Base-by-base conservation (phyloP, 1,140 invertebrate genomes). In the Venustaconcha ellipsiformis region DNA sequence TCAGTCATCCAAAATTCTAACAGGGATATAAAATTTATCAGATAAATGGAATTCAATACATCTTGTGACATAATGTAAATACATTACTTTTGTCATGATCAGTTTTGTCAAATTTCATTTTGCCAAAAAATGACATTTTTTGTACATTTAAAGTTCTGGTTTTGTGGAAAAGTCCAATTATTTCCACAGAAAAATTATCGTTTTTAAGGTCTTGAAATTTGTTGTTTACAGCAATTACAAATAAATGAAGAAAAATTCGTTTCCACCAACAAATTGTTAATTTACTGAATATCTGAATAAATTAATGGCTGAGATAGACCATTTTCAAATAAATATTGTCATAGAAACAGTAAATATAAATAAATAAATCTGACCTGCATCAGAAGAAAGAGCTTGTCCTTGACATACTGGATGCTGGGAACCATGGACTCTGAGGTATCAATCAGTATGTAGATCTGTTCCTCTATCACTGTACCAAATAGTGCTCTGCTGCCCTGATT, bases 381-480 rank as follows among this genome's bases (percentile, higher is more conserved):
- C 4, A 90, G 80, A 67, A 88, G 70, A 78, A 88, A 88, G 8
- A 90, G 72, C 72, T 89, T 89, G 55, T 90, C 86, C 70, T 90
- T 89, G 23, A 90, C 85, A 83, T 88, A 90, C 65, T 86, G 82
- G 20, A 90, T 83, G 76, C 85, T 87, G 17, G 86, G 83, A 66
- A 84, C 81, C 89, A 90, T 90, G 14, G 88, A 90, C 23, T 82
- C 80, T 60, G 89, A 90, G 1, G 84, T 88, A 72, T 90, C 90
- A 70, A 90, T 86, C 3, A 90, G 78, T 67, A 90, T 83, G 70
- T 89, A 90, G 57, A 90, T 85, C 71, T 88, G 83, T 57, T 89
- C 87, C 76, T 90, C 90, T 56, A 90, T 84, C 0, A 90, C 81
- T 56, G 88, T 90, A 15, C 90, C 90, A 86, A 90, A 91, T 37